Base-by-base conservation (phyloP, 2,888 invertebrate species). In the Andrena haemorrhoa region DNA sequence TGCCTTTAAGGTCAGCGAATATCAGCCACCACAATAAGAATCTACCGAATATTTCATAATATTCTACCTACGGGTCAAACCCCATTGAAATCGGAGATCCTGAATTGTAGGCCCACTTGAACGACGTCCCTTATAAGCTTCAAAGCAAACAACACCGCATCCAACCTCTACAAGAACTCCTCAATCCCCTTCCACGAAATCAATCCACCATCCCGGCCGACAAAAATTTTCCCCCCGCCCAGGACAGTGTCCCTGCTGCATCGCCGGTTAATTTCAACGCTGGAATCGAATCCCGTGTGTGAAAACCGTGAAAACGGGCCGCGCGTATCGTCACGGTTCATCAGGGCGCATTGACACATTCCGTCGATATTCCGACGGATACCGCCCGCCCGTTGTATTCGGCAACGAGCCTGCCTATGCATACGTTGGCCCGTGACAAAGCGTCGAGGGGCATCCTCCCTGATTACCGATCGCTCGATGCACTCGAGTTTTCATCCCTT, bases 281-380 rank as follows among this genome's bases (percentile, higher is more conserved):
- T 20, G 41, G 16, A 74, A 74, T 68, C 68, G 58, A 68, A 58
- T 74, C 56, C 58, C 47, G 8, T 29, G 56, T 58, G 74, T 29
- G 66, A 76, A 82, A 82, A 76, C 29, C 33, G 61, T 60, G 58
- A 35, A 73, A 60, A 66, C 53, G 51, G 58, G 49, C 31, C 51
- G 51, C 68, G 53, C 66, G 74, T 72, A 70, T 51, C 83, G 60
- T 58, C 69, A 26, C 68, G 80, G 80, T 80, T 80, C 85, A 80
- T 84, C 80, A 75, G 64, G 56, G 65, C 64, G 70, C 77, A 69
- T 63, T 61, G 80, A 68, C 69, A 74, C 70, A 65, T 79, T 49
- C 69, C 73, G 64, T 76, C 70, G 49, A 61, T 76, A 73, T 70
- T 53, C 60, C 35, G 41, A 60, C 26, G 63, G 85, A 35, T 33